Evolutionary conservation across 2,797 vertebrate genomes (phyloP).

Genomic region (Cryptoprocta ferox): DNA sequence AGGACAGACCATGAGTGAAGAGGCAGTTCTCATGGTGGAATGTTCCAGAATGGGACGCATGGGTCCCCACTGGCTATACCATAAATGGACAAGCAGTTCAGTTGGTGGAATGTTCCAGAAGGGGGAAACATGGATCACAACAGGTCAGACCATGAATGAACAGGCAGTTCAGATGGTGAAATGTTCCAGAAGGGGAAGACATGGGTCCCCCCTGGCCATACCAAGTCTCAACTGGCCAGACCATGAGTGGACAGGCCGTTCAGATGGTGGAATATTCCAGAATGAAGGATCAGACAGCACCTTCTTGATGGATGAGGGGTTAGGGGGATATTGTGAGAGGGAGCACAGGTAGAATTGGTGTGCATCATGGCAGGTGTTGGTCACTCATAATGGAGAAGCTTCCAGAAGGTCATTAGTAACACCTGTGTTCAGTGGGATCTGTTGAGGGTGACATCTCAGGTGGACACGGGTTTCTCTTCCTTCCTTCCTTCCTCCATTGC

Average conservation of each 20-base stretch:
- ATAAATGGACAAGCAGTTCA: not conserved
- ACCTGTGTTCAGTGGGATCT: not conserved
- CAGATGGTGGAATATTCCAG: not conserved
- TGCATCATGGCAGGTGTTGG: not conserved
- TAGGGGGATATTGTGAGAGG: not conserved
- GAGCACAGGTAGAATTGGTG: fast-evolving
- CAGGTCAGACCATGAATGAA: fast-evolving
- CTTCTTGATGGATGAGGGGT: not conserved
- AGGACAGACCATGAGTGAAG: too few species aligned
- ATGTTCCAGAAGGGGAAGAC: not conserved
- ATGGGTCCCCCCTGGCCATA: not conserved
- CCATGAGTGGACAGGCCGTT: fast-evolving
- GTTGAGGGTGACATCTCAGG: fast-evolving
- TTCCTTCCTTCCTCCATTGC: not conserved
- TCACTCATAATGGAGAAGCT: not conserved
- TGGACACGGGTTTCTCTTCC: not conserved
- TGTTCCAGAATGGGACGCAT: too few species aligned
- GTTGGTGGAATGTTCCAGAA: not conserved
- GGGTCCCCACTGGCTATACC: too few species aligned
- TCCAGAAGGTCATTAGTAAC: not conserved
- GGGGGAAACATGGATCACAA: fast-evolving
- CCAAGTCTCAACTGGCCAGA: not conserved
- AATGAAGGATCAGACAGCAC: not conserved
- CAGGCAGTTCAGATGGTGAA: not conserved
- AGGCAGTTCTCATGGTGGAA: too few species aligned